Evolutionary conservation across 2,113 vertebrate genomes (phyloP).

Genomic region (Chaenogobius annularis): DNA sequence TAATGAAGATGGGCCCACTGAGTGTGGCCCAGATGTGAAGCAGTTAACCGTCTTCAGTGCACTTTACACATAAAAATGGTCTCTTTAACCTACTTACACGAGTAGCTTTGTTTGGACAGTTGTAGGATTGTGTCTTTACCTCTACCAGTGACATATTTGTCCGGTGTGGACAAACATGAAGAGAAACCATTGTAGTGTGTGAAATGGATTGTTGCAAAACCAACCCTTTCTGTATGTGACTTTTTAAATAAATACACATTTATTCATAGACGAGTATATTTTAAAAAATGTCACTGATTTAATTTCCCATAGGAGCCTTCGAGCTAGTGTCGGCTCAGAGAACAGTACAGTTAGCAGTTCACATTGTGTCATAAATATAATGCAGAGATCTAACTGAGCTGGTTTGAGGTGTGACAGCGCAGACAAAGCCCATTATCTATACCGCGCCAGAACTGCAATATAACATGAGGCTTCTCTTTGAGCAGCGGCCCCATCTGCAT

Average conservation of each 20-base stretch:
- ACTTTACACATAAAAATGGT: conserved; percentile 44
- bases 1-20: conserved; percentile 53
- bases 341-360: conserved; percentile 9
- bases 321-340: background rate
- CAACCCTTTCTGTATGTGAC: background rate
- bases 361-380: conserved; percentile 10
- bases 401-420: conserved; percentile 32
- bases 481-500: conserved; percentile 34
- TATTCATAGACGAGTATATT: background rate
- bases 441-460: conserved; percentile 9
- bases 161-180: background rate
- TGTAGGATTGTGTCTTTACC: conserved; percentile 17
- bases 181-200: background rate
- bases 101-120: conserved; percentile 37
- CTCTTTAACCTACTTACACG: conserved; percentile 44
- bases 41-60: conserved; percentile 26
- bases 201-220: background rate
- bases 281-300: background rate
- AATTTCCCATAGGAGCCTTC: conserved; percentile 4
- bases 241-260: background rate
- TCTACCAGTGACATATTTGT: background rate
- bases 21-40: conserved; percentile 61
- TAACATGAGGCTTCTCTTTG: conserved; percentile 20
- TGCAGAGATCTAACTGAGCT: conserved; percentile 5
- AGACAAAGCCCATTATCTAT: conserved; percentile 43